These are phyloP conservation scores for Drosophila kanekoi DNA, from an alignment of 2,888 invertebrate genomes.

Conservation along the genomic window DNA sequence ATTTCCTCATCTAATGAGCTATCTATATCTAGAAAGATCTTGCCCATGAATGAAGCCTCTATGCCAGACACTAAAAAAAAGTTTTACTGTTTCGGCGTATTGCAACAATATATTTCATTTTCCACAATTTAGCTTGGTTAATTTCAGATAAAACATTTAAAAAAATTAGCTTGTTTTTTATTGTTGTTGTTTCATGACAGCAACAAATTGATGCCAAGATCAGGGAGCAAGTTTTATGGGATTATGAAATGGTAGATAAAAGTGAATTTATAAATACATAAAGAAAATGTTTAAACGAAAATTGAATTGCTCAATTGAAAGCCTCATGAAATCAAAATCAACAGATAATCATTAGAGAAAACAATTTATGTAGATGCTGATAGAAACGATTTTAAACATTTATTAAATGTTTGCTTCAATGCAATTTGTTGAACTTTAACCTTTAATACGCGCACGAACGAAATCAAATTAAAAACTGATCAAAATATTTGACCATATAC, in stretches of 20 bases:
- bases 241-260: constrained; percentile 40
- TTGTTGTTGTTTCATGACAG: constrained; percentile 29
- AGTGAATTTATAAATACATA: neutral
- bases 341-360: neutral
- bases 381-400: neutral
- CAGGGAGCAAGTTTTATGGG: constrained; percentile 30
- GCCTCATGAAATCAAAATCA: neutral
- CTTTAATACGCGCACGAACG: constrained; percentile 40
- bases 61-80: constrained; percentile 17
- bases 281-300: neutral
- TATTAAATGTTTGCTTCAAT: constrained; percentile 9
- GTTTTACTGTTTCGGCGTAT: constrained; percentile 32
- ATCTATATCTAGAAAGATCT: constrained; percentile 21
- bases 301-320: constrained; percentile 1
- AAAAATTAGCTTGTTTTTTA: constrained; percentile 5
- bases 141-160: constrained; percentile 30
- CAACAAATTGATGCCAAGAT: constrained; percentile 45
- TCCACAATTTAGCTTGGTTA: constrained; percentile 35
- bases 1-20: constrained; percentile 49
- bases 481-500: constrained; percentile 71
- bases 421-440: constrained; percentile 39
- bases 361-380: neutral
- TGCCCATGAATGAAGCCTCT: constrained; percentile 42
- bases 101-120: constrained; percentile 19
- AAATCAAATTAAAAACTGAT: constrained; percentile 73